Evolutionary conservation across 2,888 invertebrate genomes (phyloP).

Genomic region (Leptopterna dolabrata): DNA sequence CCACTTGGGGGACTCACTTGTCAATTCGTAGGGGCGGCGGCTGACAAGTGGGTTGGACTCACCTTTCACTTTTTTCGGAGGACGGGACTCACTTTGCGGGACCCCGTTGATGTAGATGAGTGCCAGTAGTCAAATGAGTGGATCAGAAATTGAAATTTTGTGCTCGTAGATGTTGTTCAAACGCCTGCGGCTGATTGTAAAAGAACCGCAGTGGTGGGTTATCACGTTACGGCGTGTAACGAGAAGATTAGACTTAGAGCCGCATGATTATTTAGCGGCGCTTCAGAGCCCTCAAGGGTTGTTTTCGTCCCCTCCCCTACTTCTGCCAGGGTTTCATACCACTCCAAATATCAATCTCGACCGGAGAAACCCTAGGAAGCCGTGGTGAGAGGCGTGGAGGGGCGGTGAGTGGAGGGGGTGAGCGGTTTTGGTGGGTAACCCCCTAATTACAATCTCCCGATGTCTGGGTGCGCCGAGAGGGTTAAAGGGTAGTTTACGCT

Average conservation of each 20-base stretch:
- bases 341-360: slow-evolving; percentile 24
- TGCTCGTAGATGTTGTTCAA: no score
- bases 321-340: background rate
- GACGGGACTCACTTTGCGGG: no score
- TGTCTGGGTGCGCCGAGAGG: background rate
- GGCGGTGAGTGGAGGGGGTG: no score
- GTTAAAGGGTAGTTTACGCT: slow-evolving; percentile 9
- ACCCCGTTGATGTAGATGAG: no score
- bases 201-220: background rate
- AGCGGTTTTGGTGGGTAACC: slow-evolving; percentile 21
- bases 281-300: background rate
- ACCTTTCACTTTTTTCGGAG: no score
- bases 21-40: no score
- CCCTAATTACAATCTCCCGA: slow-evolving; percentile 38
- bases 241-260: slow-evolving; percentile 39
- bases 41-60: no score
- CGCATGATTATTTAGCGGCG: slow-evolving; percentile 40
- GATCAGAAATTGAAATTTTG: no score
- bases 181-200: background rate
- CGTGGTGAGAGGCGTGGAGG: no score
- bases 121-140: no score
- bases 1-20: no score
- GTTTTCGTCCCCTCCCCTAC: background rate
- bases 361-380: slow-evolving; percentile 6
- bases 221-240: background rate